Evolutionary conservation across 2,888 invertebrate genomes (phyloP), one percentile per base, ranked within the genome.

Genomic region (Tachina grossa): DNA sequence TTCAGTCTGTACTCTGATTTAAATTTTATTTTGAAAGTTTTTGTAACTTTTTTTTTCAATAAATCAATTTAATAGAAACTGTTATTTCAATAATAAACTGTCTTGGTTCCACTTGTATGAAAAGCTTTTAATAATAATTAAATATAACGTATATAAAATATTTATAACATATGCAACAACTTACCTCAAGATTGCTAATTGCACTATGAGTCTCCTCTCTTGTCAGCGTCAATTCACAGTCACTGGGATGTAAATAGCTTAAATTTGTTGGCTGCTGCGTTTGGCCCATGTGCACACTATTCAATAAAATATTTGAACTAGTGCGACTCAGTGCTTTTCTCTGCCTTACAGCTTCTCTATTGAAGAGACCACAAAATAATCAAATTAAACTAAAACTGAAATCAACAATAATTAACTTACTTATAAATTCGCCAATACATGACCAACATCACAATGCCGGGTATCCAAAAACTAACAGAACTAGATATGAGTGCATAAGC

Each of bases 391-490:
- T 55, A 19, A 13, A 66, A 49, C 6, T n/a, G 13, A 65, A 75
- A 31, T 31, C 39, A 41, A 19, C 1, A 14, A 8, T 2, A 53
- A 4, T 8, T 1, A 51, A 91, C 90, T 90, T 89, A 93, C 93
- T 92, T 94, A 91, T 95, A 96, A 91, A 97, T 97, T 90, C 96
- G 94, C 93, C 95, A 97, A 93, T 98, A 98, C 96, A 97, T 98
- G 63, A 96, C 96, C 89, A 98, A 95, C 98, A 98, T 98, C 45
- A 98, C 97, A 77, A 97, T 92, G 88, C 97, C 97, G 8, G 98
- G 98, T 92, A 98, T 97, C 97, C 98, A 98, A 92, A 98, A 98
- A 47, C 97, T 97, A 53, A 98, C 96, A 87, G 97, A 96, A 82
- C 97, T 97, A 68, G 97, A 97, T 85, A 98, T 96, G 81, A 98